phyloP scores from a whole-genome alignment of 2,113 vertebrate species.

The Emberiza fucata region DNA sequence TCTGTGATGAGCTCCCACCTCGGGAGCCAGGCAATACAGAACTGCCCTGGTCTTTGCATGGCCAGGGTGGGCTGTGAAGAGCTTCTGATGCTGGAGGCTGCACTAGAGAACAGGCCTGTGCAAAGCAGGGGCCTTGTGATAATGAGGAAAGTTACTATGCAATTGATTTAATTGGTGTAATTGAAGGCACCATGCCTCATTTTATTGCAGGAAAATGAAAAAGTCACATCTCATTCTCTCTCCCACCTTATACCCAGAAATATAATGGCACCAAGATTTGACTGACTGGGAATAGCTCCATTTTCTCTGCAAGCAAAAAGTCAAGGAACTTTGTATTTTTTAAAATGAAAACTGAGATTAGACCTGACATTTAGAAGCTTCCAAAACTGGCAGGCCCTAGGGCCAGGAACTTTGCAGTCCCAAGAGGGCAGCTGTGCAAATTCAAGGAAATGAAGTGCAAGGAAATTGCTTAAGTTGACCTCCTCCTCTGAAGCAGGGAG shows the following conservation, averaged over 20 bases:
- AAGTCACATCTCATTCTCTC: neutral
- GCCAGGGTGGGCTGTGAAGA: neutral
- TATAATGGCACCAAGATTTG: neutral
- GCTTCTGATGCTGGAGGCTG: neutral
- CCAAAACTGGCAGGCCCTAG: neutral
- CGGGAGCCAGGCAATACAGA: fast-evolving
- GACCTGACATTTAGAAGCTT: conserved; percentile 5
- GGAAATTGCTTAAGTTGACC: neutral
- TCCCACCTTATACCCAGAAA: neutral
- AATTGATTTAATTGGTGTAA: neutral
- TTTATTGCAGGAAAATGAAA: neutral
- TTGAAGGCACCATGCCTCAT: neutral
- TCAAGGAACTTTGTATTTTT: neutral
- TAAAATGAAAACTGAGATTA: conserved; percentile 3
- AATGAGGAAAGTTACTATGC: neutral
- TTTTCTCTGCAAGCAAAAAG: conserved; percentile 1
- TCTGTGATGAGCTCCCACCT: neutral
- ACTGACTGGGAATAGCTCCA: neutral
- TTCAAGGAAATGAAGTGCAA: conserved; percentile 26
- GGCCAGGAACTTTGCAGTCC: neutral
- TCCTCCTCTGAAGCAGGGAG: neutral
- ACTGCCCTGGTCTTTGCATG: neutral
- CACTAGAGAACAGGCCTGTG: neutral
- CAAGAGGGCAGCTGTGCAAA: neutral
- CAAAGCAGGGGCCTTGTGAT: neutral